A percentile compares a stretch with the other conserved stretches of the same genome.
phyloP scores from a whole-genome alignment of 2,797 vertebrate species.

The Nothura maculosa region DNA sequence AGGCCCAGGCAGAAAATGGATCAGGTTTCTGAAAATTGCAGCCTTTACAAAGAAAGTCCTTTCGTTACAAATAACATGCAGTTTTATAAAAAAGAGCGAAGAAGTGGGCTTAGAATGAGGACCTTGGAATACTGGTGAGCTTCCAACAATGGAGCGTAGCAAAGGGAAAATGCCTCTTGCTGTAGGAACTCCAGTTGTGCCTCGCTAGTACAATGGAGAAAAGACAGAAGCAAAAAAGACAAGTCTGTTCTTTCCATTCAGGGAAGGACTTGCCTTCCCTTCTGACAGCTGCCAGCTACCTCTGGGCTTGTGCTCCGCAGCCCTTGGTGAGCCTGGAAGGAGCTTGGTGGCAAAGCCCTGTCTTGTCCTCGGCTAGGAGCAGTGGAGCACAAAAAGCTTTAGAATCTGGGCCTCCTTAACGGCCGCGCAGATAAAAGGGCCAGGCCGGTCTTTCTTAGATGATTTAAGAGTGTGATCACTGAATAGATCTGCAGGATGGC shows the following conservation, averaged over 20 bases:
- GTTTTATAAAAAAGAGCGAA: slow-evolving; percentile 51
- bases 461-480: slow-evolving; percentile 66
- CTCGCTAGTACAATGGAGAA: slow-evolving; percentile 64
- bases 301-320: slow-evolving; percentile 42
- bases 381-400: slow-evolving; percentile 73
- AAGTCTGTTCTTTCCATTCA: slow-evolving; percentile 59
- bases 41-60: slow-evolving; percentile 52
- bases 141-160: slow-evolving; percentile 55
- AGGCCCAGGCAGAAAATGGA: slow-evolving; percentile 55
- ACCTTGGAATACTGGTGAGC: slow-evolving; percentile 46
- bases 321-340: slow-evolving; percentile 66
- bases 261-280: slow-evolving; percentile 50
- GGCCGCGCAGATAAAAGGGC: slow-evolving; percentile 70
- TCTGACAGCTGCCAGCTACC: slow-evolving; percentile 62
- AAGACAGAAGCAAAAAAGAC: slow-evolving; percentile 53
- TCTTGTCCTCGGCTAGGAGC: slow-evolving; percentile 65
- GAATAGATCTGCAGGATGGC: slow-evolving; percentile 74
- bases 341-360: slow-evolving; percentile 69
- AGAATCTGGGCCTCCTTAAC: slow-evolving; percentile 69
- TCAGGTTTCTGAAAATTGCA: slow-evolving; percentile 53
- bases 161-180: slow-evolving; percentile 68
- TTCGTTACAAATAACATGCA: slow-evolving; percentile 55
- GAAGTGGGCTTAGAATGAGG: slow-evolving; percentile 63
- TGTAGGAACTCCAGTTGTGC: slow-evolving; percentile 69
- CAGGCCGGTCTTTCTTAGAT: slow-evolving; percentile 57